Evolutionary conservation across 2,797 vertebrate species (phyloP).

Genomic region (Epinephelus coioides): DNA sequence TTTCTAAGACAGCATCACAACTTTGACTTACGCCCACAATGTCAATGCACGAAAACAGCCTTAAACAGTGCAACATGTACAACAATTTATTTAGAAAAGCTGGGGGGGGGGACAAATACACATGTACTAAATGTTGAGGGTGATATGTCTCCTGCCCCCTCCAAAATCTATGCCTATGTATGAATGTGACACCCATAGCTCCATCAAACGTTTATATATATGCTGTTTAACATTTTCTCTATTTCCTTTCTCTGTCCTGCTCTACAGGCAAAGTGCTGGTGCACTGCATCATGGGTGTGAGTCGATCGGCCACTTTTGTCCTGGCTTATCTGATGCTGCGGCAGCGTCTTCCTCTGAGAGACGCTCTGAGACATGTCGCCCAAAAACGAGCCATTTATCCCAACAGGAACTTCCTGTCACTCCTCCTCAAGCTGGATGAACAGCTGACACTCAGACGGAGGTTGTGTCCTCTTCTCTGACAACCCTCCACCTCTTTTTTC

Average conservation of each 20-base stretch:
- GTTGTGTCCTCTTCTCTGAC: constrained; percentile 86
- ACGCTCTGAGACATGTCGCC: constrained; percentile 88
- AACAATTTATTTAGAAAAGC: no score
- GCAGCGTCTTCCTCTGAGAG: constrained; percentile 86
- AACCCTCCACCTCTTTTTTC: background rate
- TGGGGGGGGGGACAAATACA: no score
- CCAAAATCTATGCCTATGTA: no score
- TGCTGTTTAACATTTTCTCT: background rate
- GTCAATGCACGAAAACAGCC: no score
- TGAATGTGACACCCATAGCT: background rate
- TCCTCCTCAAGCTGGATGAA: constrained; percentile 84
- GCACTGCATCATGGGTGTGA: constrained; percentile 97
- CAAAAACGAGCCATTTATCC: constrained; percentile 88
- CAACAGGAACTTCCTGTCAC: constrained; percentile 87
- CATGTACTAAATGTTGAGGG: no score
- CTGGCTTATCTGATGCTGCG: constrained; percentile 94
- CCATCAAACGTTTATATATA: background rate
- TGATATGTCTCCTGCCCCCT: no score
- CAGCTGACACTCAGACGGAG: constrained; percentile 81
- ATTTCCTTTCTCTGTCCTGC: constrained; percentile 19
- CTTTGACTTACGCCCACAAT: no score
- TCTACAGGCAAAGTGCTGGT: constrained; percentile 93
- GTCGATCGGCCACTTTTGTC: constrained; percentile 93
- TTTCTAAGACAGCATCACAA: no score
- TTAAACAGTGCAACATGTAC: no score